Base-by-base conservation (phyloP, 2,888 invertebrate species). In the Eristalis pertinax region DNA sequence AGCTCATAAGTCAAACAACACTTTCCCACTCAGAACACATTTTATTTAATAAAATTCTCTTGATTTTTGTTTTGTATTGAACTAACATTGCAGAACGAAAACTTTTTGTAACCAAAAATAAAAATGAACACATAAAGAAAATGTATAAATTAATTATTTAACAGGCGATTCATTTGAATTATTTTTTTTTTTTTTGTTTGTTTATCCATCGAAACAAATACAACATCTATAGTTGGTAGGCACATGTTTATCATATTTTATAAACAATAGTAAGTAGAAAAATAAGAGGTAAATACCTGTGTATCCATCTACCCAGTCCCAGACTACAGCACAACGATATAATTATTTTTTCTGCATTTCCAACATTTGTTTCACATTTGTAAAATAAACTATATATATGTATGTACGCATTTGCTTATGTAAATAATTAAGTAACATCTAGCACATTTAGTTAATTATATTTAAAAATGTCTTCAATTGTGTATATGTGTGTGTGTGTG, bases 1-100 rank as follows among this genome's bases (percentile, higher is more conserved):
- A 56, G 4, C n/a, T 10, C 19, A 4, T 32, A 58, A 32, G 22
- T 19, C 11, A 62, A 50, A 67, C 35, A 43, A 67, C 19, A 58
- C 7, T 19, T 82, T 32, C 86, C 86, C 86, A 86, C 86, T 82
- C 86, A 86, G 82, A 86, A 86, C 86, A 86, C 86, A 78, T 78
- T 86, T 86, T 86, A 86, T 86, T 86, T 75, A 86, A 78, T 82
- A 78, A 77, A 82, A 78, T 74, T 22, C n/a, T 63, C 78, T 76
- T 68, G 19, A n/a, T n/a, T 62, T 63, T 69, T 63, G 41, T 50
- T 72, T 56, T 65, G 35, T 73, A 63, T 74, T 29, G 56, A 81
- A 69, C 69, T 78, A 86, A 86, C 86, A 86, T 86, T 67, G 82
- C 82, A 67, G 73, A 77, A 24, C 26, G 8, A 60, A 78, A 81